Evolutionary conservation across 2,888 invertebrate species (phyloP).

Genomic region (Rhagonycha lutea): DNA sequence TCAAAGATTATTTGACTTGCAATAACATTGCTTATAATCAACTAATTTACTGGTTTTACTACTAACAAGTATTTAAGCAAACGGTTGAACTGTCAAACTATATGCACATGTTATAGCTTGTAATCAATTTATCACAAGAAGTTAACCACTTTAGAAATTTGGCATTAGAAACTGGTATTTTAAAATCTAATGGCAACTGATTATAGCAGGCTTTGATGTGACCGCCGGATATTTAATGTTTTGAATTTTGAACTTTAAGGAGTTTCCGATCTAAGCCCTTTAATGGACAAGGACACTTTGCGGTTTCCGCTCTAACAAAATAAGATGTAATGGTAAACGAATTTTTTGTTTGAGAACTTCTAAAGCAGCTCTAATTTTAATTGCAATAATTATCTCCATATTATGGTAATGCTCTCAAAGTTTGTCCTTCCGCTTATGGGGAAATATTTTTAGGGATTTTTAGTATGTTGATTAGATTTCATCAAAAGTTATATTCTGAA

Average conservation of each 20-base stretch:
- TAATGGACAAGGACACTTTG: not conserved
- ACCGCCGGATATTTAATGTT: not conserved
- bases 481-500: not conserved
- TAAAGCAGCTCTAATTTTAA: too few relatives aligned
- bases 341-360: not conserved
- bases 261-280: not conserved
- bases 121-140: not conserved
- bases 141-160: not conserved
- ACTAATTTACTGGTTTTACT: not conserved
- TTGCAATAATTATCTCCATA: too few relatives aligned
- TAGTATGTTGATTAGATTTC: too few relatives aligned
- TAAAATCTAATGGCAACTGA: too few relatives aligned
- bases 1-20: not conserved
- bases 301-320: not conserved
- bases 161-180: too few relatives aligned
- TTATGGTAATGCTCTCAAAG: too few relatives aligned
- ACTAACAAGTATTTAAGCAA: not conserved
- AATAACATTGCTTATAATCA: not conserved
- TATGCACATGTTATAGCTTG: not conserved
- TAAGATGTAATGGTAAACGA: not conserved
- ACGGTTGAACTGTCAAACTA: not conserved
- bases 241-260: not conserved
- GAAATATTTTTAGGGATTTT: too few relatives aligned
- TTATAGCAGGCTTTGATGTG: not conserved
- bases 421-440: too few relatives aligned